Conservation (phyloP, 2,888 invertebrate genomes). For the Pilophorus perplexus region DNA sequence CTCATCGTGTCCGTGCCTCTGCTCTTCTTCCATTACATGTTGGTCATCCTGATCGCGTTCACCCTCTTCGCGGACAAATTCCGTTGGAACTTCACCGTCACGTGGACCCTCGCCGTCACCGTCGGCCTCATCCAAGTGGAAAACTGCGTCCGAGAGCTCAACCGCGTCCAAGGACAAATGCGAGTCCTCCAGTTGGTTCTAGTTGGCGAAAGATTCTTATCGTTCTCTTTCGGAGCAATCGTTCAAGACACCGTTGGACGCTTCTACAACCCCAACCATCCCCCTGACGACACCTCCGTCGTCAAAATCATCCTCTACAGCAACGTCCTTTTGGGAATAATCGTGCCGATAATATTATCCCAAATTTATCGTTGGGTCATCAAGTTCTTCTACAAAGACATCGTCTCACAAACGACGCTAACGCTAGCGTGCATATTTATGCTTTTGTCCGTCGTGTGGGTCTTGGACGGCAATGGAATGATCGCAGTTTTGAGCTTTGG, state of each 20-base stretch:
- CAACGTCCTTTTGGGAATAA: neutral
- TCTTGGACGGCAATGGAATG: conserved; percentile 10
- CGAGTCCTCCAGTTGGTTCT: conserved; percentile 22
- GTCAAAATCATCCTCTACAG: neutral
- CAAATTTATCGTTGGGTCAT: neutral
- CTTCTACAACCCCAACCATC: conserved; percentile 5
- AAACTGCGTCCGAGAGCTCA: conserved; percentile 21
- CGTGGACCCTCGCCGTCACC: conserved; percentile 2
- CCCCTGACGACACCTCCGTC: neutral
- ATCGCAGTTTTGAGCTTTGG: conserved; percentile 18
- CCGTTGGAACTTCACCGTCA: conserved; percentile 5
- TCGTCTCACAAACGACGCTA: conserved; percentile 16
- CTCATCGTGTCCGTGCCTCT: conserved; percentile 11
- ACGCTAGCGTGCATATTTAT: conserved; percentile 12
- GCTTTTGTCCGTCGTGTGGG: conserved; percentile 1
- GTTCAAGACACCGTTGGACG: neutral
- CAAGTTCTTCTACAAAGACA: conserved; percentile 29
- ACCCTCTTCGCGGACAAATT: conserved; percentile 11
- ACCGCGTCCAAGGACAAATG: conserved; percentile 32
- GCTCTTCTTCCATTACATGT: conserved; percentile 11
- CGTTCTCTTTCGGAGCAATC: conserved; percentile 14
- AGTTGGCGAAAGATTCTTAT: conserved; percentile 26
- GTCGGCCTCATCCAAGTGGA: conserved; percentile 24
- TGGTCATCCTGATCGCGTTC: conserved; percentile 12
- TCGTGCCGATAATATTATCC: neutral